Evolutionary conservation across 2,797 vertebrate genomes (phyloP).

Genomic region (Lutjanus argentimaculatus): DNA sequence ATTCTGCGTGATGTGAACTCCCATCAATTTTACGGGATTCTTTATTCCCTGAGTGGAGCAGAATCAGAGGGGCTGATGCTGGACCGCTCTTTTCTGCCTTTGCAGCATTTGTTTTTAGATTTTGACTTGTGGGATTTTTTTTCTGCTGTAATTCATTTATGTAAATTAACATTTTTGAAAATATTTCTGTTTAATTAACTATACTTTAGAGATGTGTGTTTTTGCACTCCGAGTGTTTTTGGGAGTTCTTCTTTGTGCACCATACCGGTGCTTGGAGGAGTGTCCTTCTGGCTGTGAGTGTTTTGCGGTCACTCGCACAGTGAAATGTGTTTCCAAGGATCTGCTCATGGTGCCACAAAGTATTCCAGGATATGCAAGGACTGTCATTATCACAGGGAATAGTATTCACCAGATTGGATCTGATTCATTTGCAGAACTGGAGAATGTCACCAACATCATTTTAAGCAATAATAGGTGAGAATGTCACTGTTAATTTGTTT

Average conservation of each 20-base stretch:
- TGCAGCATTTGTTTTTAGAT: constrained; percentile 26
- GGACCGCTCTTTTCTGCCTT: constrained; percentile 32
- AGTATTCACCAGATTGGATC: constrained; percentile 77
- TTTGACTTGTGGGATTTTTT: constrained; percentile 9
- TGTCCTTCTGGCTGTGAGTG: constrained; percentile 86
- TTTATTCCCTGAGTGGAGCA: constrained; percentile 72
- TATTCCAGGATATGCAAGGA: constrained; percentile 81
- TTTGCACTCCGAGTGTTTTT: constrained; percentile 61
- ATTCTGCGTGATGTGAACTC: constrained; percentile 70
- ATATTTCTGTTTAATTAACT: background rate
- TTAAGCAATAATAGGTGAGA: constrained; percentile 88
- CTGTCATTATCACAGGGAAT: constrained; percentile 84
- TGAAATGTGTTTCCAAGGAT: constrained; percentile 84
- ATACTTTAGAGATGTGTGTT: constrained; percentile 69
- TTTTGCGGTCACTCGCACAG: constrained; percentile 76
- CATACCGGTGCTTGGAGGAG: constrained; percentile 57
- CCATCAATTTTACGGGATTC: constrained; percentile 72
- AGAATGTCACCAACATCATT: constrained; percentile 84
- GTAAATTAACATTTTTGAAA: background rate
- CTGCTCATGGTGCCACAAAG: constrained; percentile 76
- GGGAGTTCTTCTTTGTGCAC: constrained; percentile 73
- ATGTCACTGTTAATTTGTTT: constrained; percentile 27
- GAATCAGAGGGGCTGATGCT: constrained; percentile 52
- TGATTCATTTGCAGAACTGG: constrained; percentile 77
- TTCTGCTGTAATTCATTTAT: background rate